Percentiles rank a stretch among this genome's conserved stretches.
These are phyloP conservation scores for Meleagris gallopavo DNA, from an alignment of 2,113 vertebrate species.

Conservation along the genomic window DNA sequence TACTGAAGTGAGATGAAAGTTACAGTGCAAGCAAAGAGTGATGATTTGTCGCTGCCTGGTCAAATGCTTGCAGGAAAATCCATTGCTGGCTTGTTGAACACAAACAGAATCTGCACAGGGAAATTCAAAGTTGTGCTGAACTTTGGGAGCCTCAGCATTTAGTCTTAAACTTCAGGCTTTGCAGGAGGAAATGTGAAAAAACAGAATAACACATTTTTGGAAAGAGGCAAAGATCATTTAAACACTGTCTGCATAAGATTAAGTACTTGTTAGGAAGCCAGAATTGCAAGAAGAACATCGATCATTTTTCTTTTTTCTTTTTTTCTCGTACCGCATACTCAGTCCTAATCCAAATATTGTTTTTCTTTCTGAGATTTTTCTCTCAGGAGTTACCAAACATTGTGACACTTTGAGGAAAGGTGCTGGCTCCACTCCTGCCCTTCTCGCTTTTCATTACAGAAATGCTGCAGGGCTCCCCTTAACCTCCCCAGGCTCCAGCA, in stretches of 20 bases:
- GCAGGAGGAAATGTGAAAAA: not conserved
- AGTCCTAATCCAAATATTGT: slow-evolving; percentile 19
- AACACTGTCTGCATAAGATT: not conserved
- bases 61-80: not conserved
- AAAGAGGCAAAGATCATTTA: slow-evolving; percentile 25
- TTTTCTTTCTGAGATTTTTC: not conserved
- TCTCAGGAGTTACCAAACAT: not conserved
- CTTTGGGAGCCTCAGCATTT: not conserved
- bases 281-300: not conserved
- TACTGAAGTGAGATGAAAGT: not conserved
- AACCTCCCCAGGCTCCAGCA: not conserved
- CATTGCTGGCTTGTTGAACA: not conserved
- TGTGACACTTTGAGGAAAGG: not conserved
- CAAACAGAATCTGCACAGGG: not conserved
- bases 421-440: not conserved
- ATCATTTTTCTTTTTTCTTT: not conserved
- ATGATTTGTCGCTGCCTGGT: not conserved
- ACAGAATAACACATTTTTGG: slow-evolving; percentile 8
- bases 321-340: not conserved
- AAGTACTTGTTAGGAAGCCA: slow-evolving; percentile 7
- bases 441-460: not conserved
- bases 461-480: not conserved
- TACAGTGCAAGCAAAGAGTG: not conserved
- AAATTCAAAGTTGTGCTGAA: slow-evolving; percentile 32
- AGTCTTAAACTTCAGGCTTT: not conserved